Evolutionary conservation across 2,113 vertebrate species (phyloP).

Genomic region (Cyanoramphus novaezelandiae): DNA sequence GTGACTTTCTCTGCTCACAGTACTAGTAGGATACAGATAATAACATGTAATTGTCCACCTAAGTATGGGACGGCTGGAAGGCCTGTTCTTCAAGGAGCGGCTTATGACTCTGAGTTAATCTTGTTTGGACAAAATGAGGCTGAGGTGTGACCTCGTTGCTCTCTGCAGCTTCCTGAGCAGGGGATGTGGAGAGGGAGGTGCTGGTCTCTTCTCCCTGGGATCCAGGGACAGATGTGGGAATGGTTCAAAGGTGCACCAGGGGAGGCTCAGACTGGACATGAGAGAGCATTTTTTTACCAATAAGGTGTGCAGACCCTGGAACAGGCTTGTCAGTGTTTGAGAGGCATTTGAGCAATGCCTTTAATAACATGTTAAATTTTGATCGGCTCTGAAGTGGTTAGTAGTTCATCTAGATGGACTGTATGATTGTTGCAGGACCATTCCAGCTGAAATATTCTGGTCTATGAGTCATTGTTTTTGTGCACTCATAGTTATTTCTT

Average conservation of each 20-base stretch:
- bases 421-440: neutral
- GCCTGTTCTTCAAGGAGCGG: rapidly evolving
- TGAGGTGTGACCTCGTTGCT: neutral
- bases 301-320: neutral
- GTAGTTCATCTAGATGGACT: neutral
- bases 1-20: neutral
- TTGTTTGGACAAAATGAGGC: neutral
- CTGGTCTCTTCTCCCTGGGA: neutral
- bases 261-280: rapidly evolving
- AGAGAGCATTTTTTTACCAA: neutral
- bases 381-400: neutral
- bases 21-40: neutral
- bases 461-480: neutral
- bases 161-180: neutral
- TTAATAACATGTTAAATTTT: neutral
- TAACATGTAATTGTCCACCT: neutral
- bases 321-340: neutral
- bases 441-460: neutral
- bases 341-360: neutral
- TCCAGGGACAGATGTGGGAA: rapidly evolving
- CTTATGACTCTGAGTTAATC: neutral
- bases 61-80: neutral
- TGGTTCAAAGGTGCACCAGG: neutral
- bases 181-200: neutral
- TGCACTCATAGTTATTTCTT: neutral